These are phyloP conservation scores for Limenitis camilla DNA, from an alignment of 2,888 invertebrate species.

Conservation along the genomic window DNA sequence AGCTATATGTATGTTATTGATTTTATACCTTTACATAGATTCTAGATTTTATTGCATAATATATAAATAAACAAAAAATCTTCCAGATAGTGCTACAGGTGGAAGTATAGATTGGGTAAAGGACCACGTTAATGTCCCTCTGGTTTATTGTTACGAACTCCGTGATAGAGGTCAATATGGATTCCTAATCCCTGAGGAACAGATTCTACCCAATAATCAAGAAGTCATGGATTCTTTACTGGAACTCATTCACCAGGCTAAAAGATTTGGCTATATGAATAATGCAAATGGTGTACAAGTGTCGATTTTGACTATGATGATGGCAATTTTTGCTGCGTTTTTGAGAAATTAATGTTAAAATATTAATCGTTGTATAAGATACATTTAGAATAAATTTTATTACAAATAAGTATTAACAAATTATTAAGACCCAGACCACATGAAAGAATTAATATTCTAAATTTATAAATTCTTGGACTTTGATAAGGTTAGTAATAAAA, in stretches of 20 bases:
- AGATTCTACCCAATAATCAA: conserved; percentile 77
- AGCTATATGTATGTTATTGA: conserved; percentile 65
- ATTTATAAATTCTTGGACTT: too few species aligned
- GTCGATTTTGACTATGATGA: background rate
- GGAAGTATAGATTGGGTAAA: conserved; percentile 86
- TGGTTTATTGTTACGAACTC: conserved; percentile 82
- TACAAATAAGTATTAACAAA: too few species aligned
- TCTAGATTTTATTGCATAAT: background rate
- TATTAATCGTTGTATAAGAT: background rate
- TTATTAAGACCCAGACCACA: too few species aligned
- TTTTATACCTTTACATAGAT: background rate
- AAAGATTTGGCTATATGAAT: conserved; percentile 50
- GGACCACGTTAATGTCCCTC: conserved; percentile 74
- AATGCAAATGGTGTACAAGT: conserved; percentile 1
- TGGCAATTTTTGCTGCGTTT: background rate
- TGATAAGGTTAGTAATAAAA: too few species aligned
- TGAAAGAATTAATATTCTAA: too few species aligned
- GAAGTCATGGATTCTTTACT: conserved; percentile 73
- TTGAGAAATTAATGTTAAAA: background rate
- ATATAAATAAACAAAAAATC: background rate
- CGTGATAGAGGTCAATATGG: conserved; percentile 80
- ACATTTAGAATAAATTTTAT: too few species aligned
- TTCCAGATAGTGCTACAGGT: conserved; percentile 78
- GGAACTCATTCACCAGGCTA: conserved; percentile 52
- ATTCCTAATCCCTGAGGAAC: conserved; percentile 79